Evolutionary conservation across 2,113 vertebrate genomes (phyloP).

Genomic region (Ivindomyrus marchei): DNA sequence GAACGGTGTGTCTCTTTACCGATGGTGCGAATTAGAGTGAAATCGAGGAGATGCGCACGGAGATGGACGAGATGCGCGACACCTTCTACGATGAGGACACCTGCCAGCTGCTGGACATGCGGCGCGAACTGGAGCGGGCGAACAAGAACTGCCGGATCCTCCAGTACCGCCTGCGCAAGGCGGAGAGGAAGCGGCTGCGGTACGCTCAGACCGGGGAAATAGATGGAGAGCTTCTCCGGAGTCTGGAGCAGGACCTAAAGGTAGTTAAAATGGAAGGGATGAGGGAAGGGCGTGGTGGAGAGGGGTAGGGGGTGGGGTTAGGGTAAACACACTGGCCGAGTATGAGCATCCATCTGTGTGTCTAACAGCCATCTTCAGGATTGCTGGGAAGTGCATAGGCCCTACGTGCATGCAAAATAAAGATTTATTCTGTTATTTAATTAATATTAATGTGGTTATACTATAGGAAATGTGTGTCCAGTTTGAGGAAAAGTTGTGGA

Average conservation of each 20-base stretch:
- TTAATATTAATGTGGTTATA: neutral
- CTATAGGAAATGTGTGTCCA: neutral
- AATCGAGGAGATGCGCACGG: slow-evolving; percentile 91
- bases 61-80: slow-evolving; percentile 99
- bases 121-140: slow-evolving; percentile 91
- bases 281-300: neutral
- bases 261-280: slow-evolving; percentile 45
- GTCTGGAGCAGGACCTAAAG: slow-evolving; percentile 97
- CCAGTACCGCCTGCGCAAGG: slow-evolving; percentile 94
- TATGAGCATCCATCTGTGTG: neutral
- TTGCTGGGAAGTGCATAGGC: neutral
- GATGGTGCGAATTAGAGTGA: slow-evolving; percentile 63
- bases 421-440: neutral
- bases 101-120: slow-evolving; percentile 96
- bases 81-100: slow-evolving; percentile 97
- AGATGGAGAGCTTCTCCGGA: slow-evolving; percentile 85
- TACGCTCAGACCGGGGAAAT: slow-evolving; percentile 87
- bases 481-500: neutral
- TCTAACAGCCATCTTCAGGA: neutral
- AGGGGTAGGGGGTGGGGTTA: neutral
- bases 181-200: slow-evolving; percentile 84
- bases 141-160: slow-evolving; percentile 98
- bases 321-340: neutral
- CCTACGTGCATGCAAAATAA: neutral
- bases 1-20: neutral